Conservation (phyloP, 1,140 invertebrate species). For the Heliconius eleuchia region DNA sequence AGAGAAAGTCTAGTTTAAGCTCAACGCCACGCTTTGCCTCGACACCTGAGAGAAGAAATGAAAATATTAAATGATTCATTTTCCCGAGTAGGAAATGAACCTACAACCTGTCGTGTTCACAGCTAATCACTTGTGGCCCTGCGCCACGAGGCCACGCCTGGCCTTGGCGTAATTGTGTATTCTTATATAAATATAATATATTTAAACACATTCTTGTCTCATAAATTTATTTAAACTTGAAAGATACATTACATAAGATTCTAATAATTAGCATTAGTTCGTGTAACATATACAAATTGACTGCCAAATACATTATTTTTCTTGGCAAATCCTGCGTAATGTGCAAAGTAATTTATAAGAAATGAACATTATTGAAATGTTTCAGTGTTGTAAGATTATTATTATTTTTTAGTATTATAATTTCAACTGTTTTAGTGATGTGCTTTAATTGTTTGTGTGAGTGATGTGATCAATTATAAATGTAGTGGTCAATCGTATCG, state of each 20-base stretch:
- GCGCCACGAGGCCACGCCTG: no score
- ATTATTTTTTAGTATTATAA: not conserved
- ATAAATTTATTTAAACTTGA: not conserved
- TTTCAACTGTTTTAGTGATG: not conserved
- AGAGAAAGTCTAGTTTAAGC: no score
- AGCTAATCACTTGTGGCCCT: no score
- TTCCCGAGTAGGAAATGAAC: no score
- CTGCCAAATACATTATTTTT: constrained; percentile 40
- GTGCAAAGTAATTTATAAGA: not conserved
- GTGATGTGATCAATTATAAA: no score
- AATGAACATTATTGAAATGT: not conserved
- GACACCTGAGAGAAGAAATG: no score
- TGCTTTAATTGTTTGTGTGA: no score
- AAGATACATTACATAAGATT: constrained; percentile 15
- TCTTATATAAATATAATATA: not conserved
- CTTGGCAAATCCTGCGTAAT: constrained; percentile 27
- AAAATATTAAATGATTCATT: no score
- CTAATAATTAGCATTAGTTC: not conserved
- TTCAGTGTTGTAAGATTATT: not conserved
- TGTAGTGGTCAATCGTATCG: no score
- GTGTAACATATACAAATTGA: constrained; percentile 15
- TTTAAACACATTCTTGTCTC: not conserved
- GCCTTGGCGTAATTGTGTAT: no score
- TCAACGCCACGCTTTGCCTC: no score
- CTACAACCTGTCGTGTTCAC: no score